Percentiles rank a stretch among this genome's conserved stretches.
Evolutionary conservation across 2,888 invertebrate genomes (phyloP).

Genomic region (Suillia variegata): DNA sequence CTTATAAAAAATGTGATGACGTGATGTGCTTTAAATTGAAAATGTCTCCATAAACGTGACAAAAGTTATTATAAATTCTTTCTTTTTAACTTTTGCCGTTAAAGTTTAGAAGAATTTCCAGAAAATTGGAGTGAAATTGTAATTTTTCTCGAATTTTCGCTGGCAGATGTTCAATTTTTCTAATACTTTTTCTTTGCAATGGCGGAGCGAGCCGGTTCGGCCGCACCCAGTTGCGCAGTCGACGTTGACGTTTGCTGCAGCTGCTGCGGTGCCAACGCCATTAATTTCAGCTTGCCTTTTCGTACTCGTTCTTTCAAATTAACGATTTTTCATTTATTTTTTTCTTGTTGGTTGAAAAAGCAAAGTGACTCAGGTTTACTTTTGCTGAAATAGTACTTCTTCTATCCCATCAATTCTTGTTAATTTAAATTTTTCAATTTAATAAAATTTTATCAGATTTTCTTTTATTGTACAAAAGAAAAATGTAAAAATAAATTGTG

Average conservation of each 20-base stretch:
- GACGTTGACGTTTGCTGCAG: not conserved
- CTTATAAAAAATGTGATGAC: constrained; percentile 33
- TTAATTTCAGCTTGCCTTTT: no score
- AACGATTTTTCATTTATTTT: not conserved
- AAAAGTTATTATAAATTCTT: not conserved
- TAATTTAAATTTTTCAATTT: no score
- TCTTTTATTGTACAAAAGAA: no score
- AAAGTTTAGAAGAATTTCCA: not conserved
- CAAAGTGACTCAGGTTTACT: not conserved
- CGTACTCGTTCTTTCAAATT: no score
- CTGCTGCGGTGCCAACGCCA: no score
- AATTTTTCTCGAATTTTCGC: not conserved
- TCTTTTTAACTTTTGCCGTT: no score
- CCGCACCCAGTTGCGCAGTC: not conserved
- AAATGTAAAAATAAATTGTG: no score
- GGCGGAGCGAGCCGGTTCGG: not conserved
- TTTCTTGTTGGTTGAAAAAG: not conserved
- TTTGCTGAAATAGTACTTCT: not conserved
- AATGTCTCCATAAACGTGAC: not conserved
- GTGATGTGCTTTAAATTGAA: constrained; percentile 33
- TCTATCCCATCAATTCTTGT: not conserved
- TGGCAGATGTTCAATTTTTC: not conserved
- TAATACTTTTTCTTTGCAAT: not conserved
- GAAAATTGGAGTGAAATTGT: not conserved
- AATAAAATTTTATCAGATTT: no score